Conservation (phyloP, 1,140 invertebrate species). For the Triops cancriformis region DNA sequence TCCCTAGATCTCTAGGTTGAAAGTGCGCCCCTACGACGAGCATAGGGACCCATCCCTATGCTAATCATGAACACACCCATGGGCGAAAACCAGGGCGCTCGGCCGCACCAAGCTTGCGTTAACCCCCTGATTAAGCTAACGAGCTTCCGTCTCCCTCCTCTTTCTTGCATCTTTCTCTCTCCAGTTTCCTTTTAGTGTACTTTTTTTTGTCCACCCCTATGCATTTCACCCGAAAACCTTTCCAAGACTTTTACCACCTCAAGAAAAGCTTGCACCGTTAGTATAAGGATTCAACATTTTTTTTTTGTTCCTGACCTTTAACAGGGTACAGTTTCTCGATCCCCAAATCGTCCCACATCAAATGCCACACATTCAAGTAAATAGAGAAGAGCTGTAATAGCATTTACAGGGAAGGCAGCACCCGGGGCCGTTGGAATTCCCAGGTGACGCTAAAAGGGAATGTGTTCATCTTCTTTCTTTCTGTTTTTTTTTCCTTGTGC, state of each 20-base stretch:
- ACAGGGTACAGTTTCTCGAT: background rate
- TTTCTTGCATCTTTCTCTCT: slow-evolving; percentile 3
- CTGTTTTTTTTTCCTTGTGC: background rate
- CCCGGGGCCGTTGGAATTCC: background rate
- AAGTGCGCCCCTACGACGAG: too few species aligned
- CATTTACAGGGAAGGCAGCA: background rate
- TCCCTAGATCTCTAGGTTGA: background rate
- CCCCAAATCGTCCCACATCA: background rate
- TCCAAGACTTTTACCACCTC: background rate
- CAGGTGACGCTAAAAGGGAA: background rate
- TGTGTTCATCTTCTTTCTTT: background rate
- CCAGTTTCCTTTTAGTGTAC: background rate
- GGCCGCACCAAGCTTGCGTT: background rate
- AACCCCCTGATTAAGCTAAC: slow-evolving; percentile 5
- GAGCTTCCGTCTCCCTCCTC: background rate
- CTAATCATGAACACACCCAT: background rate
- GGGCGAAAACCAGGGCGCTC: slow-evolving; percentile 7
- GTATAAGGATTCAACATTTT: background rate
- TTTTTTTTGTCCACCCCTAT: background rate
- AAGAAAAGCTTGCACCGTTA: background rate
- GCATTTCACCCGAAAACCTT: background rate
- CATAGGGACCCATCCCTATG: background rate
- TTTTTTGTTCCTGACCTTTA: background rate
- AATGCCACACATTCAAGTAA: slow-evolving; percentile 1
- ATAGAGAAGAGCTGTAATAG: background rate